phyloP scores from a whole-genome alignment of 2,113 vertebrate species.

The Mus musculus region DNA sequence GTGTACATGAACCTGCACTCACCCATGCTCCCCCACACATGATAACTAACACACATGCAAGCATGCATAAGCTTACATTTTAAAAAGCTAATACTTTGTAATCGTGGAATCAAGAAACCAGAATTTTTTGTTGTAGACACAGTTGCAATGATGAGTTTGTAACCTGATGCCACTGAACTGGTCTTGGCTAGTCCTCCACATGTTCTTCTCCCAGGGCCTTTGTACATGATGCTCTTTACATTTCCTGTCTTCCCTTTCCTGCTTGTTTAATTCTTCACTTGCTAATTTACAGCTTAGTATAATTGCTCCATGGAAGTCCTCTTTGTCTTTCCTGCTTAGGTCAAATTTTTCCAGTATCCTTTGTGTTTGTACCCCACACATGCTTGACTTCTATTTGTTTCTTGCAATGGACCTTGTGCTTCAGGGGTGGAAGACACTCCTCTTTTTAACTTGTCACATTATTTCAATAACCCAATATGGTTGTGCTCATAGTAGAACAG shows the following conservation, averaged over 20 bases:
- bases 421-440: background rate
- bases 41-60: background rate
- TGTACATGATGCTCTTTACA: background rate
- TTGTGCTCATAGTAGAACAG: too few species aligned
- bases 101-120: background rate
- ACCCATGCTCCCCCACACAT: background rate
- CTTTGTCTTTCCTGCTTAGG: background rate
- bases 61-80: accelerated
- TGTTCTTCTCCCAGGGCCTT: background rate
- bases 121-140: background rate
- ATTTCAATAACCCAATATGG: background rate
- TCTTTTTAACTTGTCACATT: background rate
- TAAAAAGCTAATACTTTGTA: background rate
- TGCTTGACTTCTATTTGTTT: background rate
- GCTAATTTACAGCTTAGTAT: background rate
- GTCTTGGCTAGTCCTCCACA: background rate
- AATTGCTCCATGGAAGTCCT: background rate
- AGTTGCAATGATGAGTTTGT: background rate
- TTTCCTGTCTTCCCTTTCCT: background rate
- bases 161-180: background rate
- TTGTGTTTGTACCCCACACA: background rate
- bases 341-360: background rate
- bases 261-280: background rate
- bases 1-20: background rate
- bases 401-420: background rate